A percentile compares a stretch with the other conserved stretches of the same genome.
These are phyloP conservation scores for Mythimna vitellina DNA, from an alignment of 2,888 invertebrate species.

Conservation along the genomic window DNA sequence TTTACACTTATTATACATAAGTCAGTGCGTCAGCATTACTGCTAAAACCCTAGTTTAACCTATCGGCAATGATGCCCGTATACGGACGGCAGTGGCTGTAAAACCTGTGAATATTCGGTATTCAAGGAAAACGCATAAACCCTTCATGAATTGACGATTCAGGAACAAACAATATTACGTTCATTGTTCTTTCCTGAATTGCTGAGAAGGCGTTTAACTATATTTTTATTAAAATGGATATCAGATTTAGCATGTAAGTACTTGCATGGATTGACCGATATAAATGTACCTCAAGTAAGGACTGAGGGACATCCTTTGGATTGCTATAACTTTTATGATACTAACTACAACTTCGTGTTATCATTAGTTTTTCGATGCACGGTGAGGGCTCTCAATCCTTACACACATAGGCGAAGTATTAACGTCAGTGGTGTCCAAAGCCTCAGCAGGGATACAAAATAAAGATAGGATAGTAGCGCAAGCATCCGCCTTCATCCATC, in stretches of 20 bases:
- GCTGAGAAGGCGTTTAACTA: not conserved
- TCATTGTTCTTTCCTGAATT: not conserved
- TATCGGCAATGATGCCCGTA: no score
- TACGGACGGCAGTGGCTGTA: no score
- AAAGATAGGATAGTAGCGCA: constrained; percentile 90
- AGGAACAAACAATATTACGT: not conserved
- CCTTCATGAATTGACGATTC: not conserved
- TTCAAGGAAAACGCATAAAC: no score
- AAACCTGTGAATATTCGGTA: no score
- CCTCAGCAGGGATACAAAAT: constrained; percentile 86
- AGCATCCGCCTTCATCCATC: constrained; percentile 89
- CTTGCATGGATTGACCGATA: not conserved
- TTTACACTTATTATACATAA: no score
- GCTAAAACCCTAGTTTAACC: no score
- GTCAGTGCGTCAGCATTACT: no score
- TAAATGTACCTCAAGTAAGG: not conserved
- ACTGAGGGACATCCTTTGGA: not conserved
- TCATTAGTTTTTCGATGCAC: not conserved
- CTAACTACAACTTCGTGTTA: not conserved
- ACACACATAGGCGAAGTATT: constrained; percentile 77
- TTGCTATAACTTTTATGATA: not conserved
- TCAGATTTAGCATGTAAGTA: not conserved
- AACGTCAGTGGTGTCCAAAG: constrained; percentile 84
- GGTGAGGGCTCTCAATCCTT: not conserved
- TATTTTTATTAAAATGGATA: not conserved